Base-by-base conservation (phyloP, 2,888 invertebrate genomes). In the Tenthredo scrophulariae region DNA sequence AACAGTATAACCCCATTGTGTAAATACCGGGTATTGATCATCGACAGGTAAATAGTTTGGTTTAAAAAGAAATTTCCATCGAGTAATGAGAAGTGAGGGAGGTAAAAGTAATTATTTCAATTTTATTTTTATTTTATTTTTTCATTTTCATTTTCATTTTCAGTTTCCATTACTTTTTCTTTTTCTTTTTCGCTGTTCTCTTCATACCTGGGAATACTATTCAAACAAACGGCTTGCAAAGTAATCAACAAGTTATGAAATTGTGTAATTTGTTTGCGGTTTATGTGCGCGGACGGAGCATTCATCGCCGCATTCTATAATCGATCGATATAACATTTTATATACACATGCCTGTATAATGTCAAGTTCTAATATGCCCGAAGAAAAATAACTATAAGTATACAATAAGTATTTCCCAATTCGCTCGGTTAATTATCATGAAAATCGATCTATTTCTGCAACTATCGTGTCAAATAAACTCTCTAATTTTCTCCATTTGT, bases 401-500 rank as follows among this genome's bases (percentile, higher is more conserved):
- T 70, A 37, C 9, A 70, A 33, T 37, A 37, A 18, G 37, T 9
- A 1, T 74, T 74, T 74, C 43, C 43, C 72, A 74, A 74, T 22
- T 50, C 29, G 29, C 74, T 37, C 9, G 7, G 62, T 79, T 79
- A 79, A 58, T 58, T 79, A 37, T 79, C 33, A 33, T n/a, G n/a
- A 79, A 79, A 58, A 58, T 79, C 79, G 79, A 62, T 79, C 54
- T 79, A 54, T 83, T 67, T 80, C 58, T 80, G 62, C 58, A 80
- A 80, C 80, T 22, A 29, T 67, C 67, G 33, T 67, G 33, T 33
- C 33, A 54, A 79, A 80, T 58, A 6, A 43, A 67, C 82, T 83
- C 82, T 83, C 82, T 83, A 83, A 83, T 83, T 83, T 83, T 83
- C 82, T 46, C 82, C 54, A 43, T 67, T 77, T 77, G 50, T 77